phyloP scores from a whole-genome alignment of 2,888 invertebrate species.

The Dioctria linearis region DNA sequence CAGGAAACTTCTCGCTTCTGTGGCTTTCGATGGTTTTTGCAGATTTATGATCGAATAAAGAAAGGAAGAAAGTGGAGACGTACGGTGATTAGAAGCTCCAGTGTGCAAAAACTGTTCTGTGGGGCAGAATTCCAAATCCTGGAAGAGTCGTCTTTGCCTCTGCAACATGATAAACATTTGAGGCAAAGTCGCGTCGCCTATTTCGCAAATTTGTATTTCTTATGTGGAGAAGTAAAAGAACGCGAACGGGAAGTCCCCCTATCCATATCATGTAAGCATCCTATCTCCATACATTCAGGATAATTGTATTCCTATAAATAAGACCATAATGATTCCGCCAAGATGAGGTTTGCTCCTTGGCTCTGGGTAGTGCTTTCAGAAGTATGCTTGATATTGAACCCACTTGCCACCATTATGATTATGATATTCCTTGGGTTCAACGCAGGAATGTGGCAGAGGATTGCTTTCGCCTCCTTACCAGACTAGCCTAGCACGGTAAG shows the following conservation, averaged over 20 bases:
- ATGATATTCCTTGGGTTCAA: conserved; percentile 38
- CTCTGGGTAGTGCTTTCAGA: neutral
- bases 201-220: conserved; percentile 3
- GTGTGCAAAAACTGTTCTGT: neutral
- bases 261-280: conserved; percentile 17
- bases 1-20: conserved; percentile 36
- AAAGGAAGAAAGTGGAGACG: conserved; percentile 21
- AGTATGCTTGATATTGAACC: conserved; percentile 6
- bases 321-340: conserved; percentile 37
- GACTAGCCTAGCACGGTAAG: neutral
- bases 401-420: conserved; percentile 35
- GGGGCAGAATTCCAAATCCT: neutral
- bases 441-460: conserved; percentile 19
- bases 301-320: conserved; percentile 50
- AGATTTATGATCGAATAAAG: conserved; percentile 43
- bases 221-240: neutral
- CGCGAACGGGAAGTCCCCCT: neutral
- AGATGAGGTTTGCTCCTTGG: conserved; percentile 17
- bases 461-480: neutral
- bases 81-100: conserved; percentile 28
- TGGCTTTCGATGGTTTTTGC: conserved; percentile 41
- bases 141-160: neutral
- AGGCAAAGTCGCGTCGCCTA: conserved; percentile 13
- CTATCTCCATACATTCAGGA: conserved; percentile 38
- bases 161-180: conserved; percentile 2